phyloP scores from a whole-genome alignment of 92 coral and sea anemone genomes.

The Chrysogorgia sp. region DNA sequence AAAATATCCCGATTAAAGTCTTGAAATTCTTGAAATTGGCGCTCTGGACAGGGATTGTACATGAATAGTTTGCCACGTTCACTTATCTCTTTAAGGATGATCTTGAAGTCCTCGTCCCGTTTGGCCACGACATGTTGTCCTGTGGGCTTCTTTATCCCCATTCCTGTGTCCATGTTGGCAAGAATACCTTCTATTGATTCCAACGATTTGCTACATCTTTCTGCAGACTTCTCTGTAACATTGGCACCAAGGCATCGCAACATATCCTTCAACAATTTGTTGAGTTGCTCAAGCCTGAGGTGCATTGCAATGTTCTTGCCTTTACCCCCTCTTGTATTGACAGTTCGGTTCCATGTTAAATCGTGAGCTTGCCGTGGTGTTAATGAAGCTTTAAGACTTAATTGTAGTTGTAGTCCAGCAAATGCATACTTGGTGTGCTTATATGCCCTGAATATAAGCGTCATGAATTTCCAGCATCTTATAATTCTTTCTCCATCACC shows the following conservation, averaged over 20 bases:
- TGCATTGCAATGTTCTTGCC: conserved; percentile 69
- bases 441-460: conserved; percentile 59
- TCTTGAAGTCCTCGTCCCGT: conserved; percentile 6
- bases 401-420: conserved; percentile 52
- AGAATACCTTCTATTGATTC: conserved; percentile 3
- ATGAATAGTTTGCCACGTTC: conserved; percentile 27
- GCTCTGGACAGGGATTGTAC: not conserved
- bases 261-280: conserved; percentile 49
- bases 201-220: not conserved
- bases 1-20: conserved; percentile 33
- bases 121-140: conserved; percentile 24
- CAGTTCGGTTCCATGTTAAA: conserved; percentile 67
- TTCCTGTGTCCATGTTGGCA: not conserved
- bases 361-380: conserved; percentile 60
- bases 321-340: conserved; percentile 59
- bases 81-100: not conserved
- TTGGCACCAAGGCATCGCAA: too few relatives aligned
- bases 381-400: conserved; percentile 36
- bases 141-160: conserved; percentile 16
- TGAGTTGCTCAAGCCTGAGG: conserved; percentile 58
- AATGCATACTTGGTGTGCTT: conserved; percentile 63
- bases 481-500: conserved; percentile 58
- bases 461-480: conserved; percentile 31
- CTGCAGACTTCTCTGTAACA: too few relatives aligned
- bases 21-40: conserved; percentile 17